phyloP scores from a whole-genome alignment of 2,113 vertebrate species.

The Tringa solitaria region DNA sequence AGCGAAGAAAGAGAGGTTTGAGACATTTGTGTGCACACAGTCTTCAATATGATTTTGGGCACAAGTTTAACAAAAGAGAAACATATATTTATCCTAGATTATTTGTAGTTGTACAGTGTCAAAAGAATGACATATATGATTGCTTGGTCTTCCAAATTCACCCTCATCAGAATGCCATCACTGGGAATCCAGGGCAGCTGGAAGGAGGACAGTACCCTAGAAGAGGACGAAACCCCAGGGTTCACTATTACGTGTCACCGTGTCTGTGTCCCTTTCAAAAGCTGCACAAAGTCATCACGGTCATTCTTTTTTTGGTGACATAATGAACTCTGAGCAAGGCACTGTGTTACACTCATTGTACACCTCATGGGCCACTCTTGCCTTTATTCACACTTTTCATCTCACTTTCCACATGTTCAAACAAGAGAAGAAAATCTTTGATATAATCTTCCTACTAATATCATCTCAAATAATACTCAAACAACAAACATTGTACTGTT shows the following conservation, averaged over 20 bases:
- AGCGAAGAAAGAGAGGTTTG: neutral
- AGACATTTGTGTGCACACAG: neutral
- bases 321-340: neutral
- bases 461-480: neutral
- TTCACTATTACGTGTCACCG: neutral
- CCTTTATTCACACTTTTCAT: neutral
- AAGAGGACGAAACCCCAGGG: neutral
- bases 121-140: neutral
- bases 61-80: neutral
- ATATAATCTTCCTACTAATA: neutral
- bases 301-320: neutral
- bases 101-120: neutral
- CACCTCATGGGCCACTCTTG: neutral
- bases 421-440: neutral
- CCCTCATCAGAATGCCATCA: neutral
- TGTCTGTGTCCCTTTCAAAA: neutral
- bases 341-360: neutral
- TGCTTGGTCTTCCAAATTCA: neutral
- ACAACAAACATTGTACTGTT: neutral
- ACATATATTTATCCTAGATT: neutral
- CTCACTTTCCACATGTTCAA: neutral
- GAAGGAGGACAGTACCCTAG: neutral
- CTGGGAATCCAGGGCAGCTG: neutral
- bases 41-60: neutral
- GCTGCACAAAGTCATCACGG: neutral